Evolutionary conservation across 2,113 vertebrate species (phyloP).

Genomic region (Pedetes capensis): DNA sequence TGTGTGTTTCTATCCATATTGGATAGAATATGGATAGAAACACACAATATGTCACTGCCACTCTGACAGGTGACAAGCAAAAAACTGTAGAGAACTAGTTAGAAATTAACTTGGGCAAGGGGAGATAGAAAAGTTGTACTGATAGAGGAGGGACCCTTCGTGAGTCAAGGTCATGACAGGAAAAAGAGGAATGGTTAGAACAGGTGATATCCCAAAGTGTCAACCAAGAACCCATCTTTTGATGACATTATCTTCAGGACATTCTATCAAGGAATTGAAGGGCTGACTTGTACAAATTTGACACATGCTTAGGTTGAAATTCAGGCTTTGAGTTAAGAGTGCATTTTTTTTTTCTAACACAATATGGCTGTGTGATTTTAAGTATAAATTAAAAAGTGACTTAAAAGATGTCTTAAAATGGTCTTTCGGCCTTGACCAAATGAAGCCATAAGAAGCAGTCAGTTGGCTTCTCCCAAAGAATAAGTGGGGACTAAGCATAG

Average conservation of each 20-base stretch:
- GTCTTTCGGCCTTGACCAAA: background rate
- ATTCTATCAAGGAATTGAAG: background rate
- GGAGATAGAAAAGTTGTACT: background rate
- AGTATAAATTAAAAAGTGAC: background rate
- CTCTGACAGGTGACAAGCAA: background rate
- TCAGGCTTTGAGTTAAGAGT: background rate
- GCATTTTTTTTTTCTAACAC: background rate
- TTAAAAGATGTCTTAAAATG: background rate
- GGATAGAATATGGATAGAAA: too few species aligned
- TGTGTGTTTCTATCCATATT: background rate
- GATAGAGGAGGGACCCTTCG: background rate
- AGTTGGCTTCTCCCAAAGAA: background rate
- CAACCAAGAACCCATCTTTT: background rate
- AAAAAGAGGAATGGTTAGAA: background rate
- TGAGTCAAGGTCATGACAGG: fast-evolving
- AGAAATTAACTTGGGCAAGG: background rate
- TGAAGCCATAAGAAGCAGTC: background rate
- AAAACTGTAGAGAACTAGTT: background rate
- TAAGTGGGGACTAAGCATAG: background rate
- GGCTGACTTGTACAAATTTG: background rate
- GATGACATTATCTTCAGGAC: background rate
- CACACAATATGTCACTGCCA: background rate
- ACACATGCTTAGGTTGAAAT: background rate
- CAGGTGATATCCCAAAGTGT: background rate
- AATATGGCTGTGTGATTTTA: background rate